Evolutionary conservation across 2,113 vertebrate genomes (phyloP), one percentile per base, ranked within the genome.

Genomic region (Chionis minor): DNA sequence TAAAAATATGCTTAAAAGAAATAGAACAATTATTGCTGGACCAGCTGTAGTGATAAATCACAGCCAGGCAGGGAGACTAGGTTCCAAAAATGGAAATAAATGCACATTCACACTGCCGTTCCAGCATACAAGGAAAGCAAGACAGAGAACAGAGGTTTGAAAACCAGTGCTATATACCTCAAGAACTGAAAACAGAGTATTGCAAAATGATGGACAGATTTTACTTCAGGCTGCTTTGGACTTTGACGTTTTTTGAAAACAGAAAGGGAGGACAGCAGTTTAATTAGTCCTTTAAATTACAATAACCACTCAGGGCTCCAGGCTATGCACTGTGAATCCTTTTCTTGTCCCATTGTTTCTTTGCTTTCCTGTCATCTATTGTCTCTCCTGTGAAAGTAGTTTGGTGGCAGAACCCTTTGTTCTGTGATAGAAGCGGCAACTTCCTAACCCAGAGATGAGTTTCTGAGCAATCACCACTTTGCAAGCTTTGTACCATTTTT

Each of bases 1-100:
- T 97, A 97, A 97, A 97, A 97, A 67, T 91, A 83, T 96, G 94
- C 49, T 97, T 97, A 94, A 97, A 95, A 97, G 95, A 97, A 97
- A 95, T 54, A 92, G 90, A 89, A 96, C 95, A 95, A 92, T 97
- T 96, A 96, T 88, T 90, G 87, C 47, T 74, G 45, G 93, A 85
- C 90, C 94, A 97, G 95, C 95, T 96, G 88, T 94, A 95, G 92
- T 86, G 92, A 97, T 96, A 97, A 97, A 97, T 97, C 97, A 95
- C 89, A 95, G 77, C 27, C 90, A 91, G 94, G 56, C 86, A 93
- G 63, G n/a, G 71, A 96, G 90, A 96, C 95, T 88, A 96, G 10
- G 30, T 79, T 95, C 90, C 96, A 92, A 91, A 96, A 97, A 96
- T 94, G 96, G 96, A 97, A 97, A 97, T 86, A 95, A 95, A 94